Evolutionary conservation across 2,113 vertebrate genomes (phyloP).

Genomic region (Hylia prasina): DNA sequence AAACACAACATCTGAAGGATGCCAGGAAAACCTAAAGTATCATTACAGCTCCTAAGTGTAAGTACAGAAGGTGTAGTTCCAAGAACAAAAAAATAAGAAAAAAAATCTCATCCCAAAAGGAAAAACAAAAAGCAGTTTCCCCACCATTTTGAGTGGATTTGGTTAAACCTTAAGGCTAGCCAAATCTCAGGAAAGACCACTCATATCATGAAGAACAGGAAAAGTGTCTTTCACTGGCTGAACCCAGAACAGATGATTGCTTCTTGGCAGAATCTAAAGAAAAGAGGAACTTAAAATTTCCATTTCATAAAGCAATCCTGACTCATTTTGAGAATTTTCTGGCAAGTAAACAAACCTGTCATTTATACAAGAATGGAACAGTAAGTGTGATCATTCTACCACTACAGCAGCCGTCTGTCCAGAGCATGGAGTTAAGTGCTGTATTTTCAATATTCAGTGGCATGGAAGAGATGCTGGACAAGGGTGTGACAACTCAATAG

Average conservation of each 20-base stretch:
- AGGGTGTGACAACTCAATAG: background rate
- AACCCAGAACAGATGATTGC: background rate
- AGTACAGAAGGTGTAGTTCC: background rate
- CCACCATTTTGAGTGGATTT: background rate
- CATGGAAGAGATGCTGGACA: background rate
- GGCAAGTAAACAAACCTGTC: background rate
- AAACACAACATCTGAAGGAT: background rate
- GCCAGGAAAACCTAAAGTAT: background rate
- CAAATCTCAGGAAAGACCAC: background rate
- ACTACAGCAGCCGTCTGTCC: background rate
- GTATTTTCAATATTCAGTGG: background rate
- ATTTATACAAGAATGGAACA: background rate
- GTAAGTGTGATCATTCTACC: background rate
- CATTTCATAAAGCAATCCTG: background rate
- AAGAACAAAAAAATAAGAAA: background rate
- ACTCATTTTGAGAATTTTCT: background rate
- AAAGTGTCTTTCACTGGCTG: background rate
- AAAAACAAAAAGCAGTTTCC: background rate
- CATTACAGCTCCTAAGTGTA: background rate
- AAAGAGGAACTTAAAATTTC: background rate
- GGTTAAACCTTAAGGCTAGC: background rate
- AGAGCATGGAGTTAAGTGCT: background rate
- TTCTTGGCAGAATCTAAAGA: background rate
- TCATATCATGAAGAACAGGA: background rate
- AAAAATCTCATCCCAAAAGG: background rate